Evolutionary conservation across 2,797 vertebrate genomes (phyloP).

Genomic region (Tadarida brasiliensis): DNA sequence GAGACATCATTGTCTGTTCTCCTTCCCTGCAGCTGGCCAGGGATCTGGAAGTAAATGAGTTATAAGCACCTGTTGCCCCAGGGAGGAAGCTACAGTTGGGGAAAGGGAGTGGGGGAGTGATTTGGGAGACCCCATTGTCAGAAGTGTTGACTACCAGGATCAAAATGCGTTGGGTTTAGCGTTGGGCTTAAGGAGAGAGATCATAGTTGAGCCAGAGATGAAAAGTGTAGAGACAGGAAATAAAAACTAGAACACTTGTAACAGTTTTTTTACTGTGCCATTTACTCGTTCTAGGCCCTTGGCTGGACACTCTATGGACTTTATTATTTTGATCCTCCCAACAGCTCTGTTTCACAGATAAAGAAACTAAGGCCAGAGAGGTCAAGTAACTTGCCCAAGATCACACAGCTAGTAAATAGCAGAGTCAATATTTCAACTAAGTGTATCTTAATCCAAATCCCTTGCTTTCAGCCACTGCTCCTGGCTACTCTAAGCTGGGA

Average conservation of each 20-base stretch:
- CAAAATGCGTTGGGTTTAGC: background rate
- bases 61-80: slow-evolving; percentile 2
- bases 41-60: slow-evolving; percentile 36
- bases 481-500: background rate
- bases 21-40: slow-evolving; percentile 34
- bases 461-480: background rate
- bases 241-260: background rate
- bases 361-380: background rate
- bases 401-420: background rate
- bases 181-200: background rate
- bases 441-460: background rate
- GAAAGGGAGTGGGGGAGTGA: background rate
- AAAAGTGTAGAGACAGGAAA: background rate
- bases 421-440: background rate
- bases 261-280: background rate
- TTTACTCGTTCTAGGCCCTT: background rate
- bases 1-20: slow-evolving; percentile 30
- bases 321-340: background rate
- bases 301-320: background rate
- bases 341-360: slow-evolving; percentile 28
- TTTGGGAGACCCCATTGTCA: background rate
- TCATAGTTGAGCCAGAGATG: background rate
- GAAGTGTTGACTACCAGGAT: background rate
- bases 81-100: slow-evolving; percentile 28
- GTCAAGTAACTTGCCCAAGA: background rate